Evolutionary conservation across 2,113 vertebrate genomes (phyloP).

Genomic region (Podarcis cretensis): DNA sequence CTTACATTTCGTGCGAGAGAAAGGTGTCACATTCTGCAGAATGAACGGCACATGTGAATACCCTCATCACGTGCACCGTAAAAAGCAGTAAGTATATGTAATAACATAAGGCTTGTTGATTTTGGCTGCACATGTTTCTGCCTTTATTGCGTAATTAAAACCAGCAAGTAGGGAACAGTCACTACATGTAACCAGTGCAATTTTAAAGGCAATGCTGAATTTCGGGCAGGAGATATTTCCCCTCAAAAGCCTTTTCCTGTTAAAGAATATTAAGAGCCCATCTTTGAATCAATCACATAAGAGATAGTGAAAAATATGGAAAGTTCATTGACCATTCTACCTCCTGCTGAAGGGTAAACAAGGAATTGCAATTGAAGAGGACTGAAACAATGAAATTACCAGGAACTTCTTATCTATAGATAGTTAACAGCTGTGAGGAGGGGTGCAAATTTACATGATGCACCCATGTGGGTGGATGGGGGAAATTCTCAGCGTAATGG

Average conservation of each 20-base stretch:
- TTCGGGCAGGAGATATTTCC: not conserved
- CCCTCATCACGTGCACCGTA: not conserved
- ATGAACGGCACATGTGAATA: not conserved
- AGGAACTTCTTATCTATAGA: not conserved
- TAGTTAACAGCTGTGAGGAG: not conserved
- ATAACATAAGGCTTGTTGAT: not conserved
- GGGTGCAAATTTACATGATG: not conserved
- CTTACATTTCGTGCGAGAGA: too few species aligned
- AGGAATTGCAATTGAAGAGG: not conserved
- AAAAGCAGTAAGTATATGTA: not conserved
- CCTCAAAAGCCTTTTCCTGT: not conserved
- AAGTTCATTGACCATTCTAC: not conserved
- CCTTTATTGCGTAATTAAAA: not conserved
- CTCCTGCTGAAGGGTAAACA: not conserved
- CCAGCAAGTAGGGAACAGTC: not conserved
- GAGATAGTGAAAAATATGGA: not conserved
- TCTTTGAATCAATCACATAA: not conserved
- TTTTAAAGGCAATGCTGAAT: not conserved
- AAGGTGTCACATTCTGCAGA: not conserved
- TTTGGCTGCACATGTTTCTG: not conserved
- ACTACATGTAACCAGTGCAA: not conserved
- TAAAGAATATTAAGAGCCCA: not conserved
- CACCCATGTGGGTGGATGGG: not conserved
- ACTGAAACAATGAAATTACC: not conserved
- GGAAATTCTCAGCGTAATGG: not conserved